These are phyloP conservation scores for Brachyalestes nurse DNA, from an alignment of 2,797 vertebrate genomes.

Conservation along the genomic window DNA sequence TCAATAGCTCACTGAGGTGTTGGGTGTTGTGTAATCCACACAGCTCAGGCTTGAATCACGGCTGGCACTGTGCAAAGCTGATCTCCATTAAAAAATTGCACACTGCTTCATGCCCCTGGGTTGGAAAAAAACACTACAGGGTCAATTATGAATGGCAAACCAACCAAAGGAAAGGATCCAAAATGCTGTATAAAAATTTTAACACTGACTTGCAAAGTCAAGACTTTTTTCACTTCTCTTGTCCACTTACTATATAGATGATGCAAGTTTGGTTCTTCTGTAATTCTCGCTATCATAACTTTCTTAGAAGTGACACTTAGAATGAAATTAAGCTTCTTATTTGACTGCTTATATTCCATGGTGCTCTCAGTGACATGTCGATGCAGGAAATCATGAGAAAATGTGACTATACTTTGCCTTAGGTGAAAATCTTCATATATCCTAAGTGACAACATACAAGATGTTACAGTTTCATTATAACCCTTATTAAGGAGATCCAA, in stretches of 20 bases:
- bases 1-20: neutral
- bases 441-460: neutral
- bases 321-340: neutral
- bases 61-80: neutral
- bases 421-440: neutral
- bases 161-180: too few relatives aligned
- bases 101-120: neutral
- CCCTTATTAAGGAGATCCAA: neutral
- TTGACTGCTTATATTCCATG: neutral
- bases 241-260: too few relatives aligned
- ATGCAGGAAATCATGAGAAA: neutral
- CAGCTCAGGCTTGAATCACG: neutral
- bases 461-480: constrained; percentile 35
- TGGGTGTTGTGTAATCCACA: neutral
- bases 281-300: neutral
- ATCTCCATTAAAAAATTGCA: neutral
- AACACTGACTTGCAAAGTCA: too few relatives aligned
- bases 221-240: too few relatives aligned
- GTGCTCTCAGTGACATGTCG: neutral
- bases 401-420: neutral
- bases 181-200: too few relatives aligned
- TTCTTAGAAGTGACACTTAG: neutral
- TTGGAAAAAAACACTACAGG: too few relatives aligned
- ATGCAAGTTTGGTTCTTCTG: too few relatives aligned
- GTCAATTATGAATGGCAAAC: too few relatives aligned